These are phyloP conservation scores for Hermatobates lingyangjiaoensis DNA, from an alignment of 1,140 invertebrate genomes.

Conservation along the genomic window DNA sequence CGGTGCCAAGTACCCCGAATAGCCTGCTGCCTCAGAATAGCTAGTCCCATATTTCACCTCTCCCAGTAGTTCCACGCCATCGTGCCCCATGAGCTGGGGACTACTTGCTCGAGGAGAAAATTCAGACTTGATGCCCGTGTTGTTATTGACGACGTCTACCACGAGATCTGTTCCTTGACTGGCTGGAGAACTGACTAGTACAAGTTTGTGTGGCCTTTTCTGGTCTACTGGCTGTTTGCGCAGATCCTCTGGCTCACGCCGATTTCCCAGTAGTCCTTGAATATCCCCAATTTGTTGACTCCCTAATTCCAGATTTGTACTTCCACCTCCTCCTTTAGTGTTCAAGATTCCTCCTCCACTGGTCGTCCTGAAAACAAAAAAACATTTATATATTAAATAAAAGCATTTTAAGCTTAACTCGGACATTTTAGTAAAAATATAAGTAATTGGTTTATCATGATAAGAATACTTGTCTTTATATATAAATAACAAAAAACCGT, in stretches of 20 bases:
- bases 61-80: conserved; percentile 25
- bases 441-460: too few species aligned
- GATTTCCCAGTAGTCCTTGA: conserved; percentile 40
- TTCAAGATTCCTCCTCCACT: conserved; percentile 25
- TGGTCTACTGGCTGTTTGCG: conserved; percentile 26
- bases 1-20: conserved; percentile 23
- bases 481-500: too few species aligned
- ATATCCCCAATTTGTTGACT: conserved; percentile 33
- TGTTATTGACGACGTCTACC: conserved; percentile 27
- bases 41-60: conserved; percentile 29
- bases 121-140: conserved; percentile 26
- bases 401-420: too few species aligned
- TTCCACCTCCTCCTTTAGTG: conserved; percentile 31
- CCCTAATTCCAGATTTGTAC: conserved; percentile 28
- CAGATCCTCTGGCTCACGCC: conserved; percentile 44
- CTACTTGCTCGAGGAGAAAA: conserved; percentile 29
- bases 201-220: conserved; percentile 20
- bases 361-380: conserved; percentile 8
- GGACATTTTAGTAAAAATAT: too few species aligned
- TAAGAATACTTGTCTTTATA: too few species aligned
- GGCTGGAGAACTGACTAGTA: conserved; percentile 12
- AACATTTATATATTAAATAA: too few species aligned
- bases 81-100: conserved; percentile 23
- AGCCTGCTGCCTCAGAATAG: conserved; percentile 27
- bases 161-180: conserved; percentile 24